Base-by-base conservation (phyloP, 1,140 invertebrate species). In the Choristoneura fumiferana region DNA sequence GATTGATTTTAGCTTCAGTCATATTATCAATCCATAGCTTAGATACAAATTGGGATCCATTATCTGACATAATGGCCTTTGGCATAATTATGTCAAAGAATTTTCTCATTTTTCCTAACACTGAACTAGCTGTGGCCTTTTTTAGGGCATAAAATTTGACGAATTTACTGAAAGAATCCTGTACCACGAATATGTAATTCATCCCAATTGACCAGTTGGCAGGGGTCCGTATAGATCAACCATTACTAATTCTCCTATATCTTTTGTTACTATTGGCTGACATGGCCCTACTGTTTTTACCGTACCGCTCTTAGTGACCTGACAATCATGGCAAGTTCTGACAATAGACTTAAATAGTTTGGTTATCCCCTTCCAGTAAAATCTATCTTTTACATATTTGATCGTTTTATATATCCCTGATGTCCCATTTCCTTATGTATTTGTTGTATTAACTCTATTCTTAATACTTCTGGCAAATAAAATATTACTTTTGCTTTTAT, bases 391-490 rank as follows among this genome's bases (percentile, higher is more conserved):
- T 8, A 84, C 12, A 39, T 76, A 71, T n/a, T 57, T 52, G 10
- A 71, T 61, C 8, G 76, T 65, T 67, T 82, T 82, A 22, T 65
- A 68, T 0, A 60, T 43, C 78, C 76, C 4, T 73, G 71, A 64
- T 84, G 81, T 1, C 76, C 79, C 53, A 74, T 72, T 54, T 71
- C 69, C 13, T 45, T 9, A 40, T 82, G 81, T n/a, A 67, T 43
- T 17, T 67, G 57, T 12, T 36, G 22, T 38, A 69, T 56, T 33
- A 69, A 8, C 4, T 59, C 53, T 37, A 17, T 29, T 29, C 43
- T 36, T 22, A 69, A 34, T 1, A 8, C 14, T 10, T 39, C 8
- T 0, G 63, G 58, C 45, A 67, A 54, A 54, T 59, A 64, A 38
- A 38, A 13, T 15, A 61, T 9, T 1, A 61, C 49, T 14, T 53